Conservation (phyloP, 2,797 vertebrate species). For the Garrulus glandarius region DNA sequence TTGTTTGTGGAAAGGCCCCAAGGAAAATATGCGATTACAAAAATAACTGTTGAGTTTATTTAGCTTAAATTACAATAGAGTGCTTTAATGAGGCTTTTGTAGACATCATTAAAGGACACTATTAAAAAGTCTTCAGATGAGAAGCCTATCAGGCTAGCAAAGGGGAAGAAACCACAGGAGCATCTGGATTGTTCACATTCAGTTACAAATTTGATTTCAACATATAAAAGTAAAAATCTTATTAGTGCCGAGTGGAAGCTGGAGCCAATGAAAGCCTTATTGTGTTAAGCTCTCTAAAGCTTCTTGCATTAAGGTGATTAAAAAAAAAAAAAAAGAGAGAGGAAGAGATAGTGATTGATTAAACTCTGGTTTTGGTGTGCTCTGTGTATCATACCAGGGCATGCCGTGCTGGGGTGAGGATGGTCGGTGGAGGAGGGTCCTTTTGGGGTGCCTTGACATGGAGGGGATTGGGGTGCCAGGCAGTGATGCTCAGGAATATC, state of each 20-base stretch:
- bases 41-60: constrained; percentile 25
- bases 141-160: neutral
- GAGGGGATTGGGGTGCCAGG: neutral
- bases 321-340: neutral
- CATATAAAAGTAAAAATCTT: neutral
- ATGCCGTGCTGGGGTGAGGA: neutral
- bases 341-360: neutral
- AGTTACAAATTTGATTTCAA: constrained; percentile 19
- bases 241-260: neutral
- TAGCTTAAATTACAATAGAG: constrained; percentile 1
- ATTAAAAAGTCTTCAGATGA: constrained; percentile 45
- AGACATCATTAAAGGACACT: constrained; percentile 46
- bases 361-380: neutral
- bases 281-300: constrained; percentile 37
- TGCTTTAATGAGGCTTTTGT: constrained; percentile 49
- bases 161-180: neutral
- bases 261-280: constrained; percentile 26
- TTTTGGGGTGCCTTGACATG: neutral
- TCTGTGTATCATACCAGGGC: neutral
- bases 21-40: constrained; percentile 51
- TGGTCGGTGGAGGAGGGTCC: accelerated
- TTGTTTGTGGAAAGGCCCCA: constrained; percentile 23
- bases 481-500: neutral
- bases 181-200: neutral
- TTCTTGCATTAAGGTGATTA: constrained; percentile 41